Evolutionary conservation across 1,140 invertebrate species (phyloP).

Genomic region (Aphelenchoides avenae): DNA sequence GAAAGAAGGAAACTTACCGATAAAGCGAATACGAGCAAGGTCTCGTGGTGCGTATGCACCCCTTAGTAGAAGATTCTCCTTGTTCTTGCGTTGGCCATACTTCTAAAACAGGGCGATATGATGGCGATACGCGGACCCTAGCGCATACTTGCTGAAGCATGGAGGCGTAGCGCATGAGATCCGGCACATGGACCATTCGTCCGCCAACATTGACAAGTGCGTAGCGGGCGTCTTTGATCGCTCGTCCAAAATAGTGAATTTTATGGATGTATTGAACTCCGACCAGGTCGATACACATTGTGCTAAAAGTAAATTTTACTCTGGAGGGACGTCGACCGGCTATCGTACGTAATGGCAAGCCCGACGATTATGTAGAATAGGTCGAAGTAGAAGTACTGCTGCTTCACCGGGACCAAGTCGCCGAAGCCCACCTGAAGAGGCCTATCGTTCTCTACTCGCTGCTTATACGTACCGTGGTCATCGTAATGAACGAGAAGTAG

Average conservation of each 20-base stretch:
- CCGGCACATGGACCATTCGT: constrained; percentile 59
- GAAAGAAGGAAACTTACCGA: too few relatives aligned
- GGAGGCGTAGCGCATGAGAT: constrained; percentile 48
- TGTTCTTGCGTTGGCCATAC: constrained; percentile 53
- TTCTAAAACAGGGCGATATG: constrained; percentile 27
- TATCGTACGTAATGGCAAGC: constrained; percentile 55
- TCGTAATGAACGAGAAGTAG: constrained; percentile 59
- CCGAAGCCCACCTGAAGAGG: constrained; percentile 53
- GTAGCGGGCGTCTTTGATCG: constrained; percentile 55
- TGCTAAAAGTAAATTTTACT: too few relatives aligned
- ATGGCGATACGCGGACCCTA: not conserved
- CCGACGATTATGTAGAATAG: constrained; percentile 59
- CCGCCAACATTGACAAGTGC: constrained; percentile 58
- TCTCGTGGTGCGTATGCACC: constrained; percentile 54
- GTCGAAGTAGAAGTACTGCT: constrained; percentile 55
- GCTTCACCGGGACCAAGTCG: constrained; percentile 56
- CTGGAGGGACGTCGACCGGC: too few relatives aligned
- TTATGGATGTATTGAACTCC: constrained; percentile 59
- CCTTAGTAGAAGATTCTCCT: constrained; percentile 27
- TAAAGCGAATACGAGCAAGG: constrained; percentile 48
- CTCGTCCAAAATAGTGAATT: constrained; percentile 59
- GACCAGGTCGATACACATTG: constrained; percentile 59
- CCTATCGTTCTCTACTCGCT: not conserved
- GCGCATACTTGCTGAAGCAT: constrained; percentile 29
- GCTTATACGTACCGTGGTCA: constrained; percentile 47